Percentiles rank a stretch among this genome's conserved stretches.
phyloP scores from a whole-genome alignment of 2,113 vertebrate genomes.

The Antidorcas marsupialis region DNA sequence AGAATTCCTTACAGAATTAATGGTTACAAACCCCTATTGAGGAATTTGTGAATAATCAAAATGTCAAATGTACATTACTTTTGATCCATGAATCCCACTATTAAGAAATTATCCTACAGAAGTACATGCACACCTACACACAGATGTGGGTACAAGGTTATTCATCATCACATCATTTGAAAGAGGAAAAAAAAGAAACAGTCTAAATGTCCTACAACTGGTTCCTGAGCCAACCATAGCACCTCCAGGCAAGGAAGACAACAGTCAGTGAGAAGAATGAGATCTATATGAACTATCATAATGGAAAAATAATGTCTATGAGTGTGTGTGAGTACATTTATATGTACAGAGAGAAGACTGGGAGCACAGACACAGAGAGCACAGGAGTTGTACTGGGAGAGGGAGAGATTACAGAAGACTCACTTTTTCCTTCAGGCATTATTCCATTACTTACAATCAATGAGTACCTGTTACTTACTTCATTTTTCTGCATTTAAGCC shows the following conservation, averaged over 20 bases:
- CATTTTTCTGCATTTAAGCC: background rate
- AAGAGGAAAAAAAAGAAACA: background rate
- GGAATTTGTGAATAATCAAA: background rate
- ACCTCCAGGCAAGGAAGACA: background rate
- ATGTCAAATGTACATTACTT: background rate
- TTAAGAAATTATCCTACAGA: background rate
- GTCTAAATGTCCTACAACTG: background rate
- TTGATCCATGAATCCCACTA: background rate
- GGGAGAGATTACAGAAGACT: background rate
- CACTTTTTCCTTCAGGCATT: background rate
- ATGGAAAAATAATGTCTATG: background rate
- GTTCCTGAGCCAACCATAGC: background rate
- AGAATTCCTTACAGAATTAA: background rate
- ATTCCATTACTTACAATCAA: background rate
- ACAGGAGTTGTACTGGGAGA: accelerated
- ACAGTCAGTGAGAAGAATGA: background rate
- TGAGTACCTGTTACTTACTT: background rate
- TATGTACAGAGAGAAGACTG: background rate
- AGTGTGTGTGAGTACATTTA: background rate
- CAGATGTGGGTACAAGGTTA: background rate
- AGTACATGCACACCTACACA: background rate
- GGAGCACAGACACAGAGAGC: background rate
- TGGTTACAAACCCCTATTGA: background rate
- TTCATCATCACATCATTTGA: background rate
- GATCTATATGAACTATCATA: background rate